Evolutionary conservation across 2,888 invertebrate genomes (phyloP), one percentile per base, ranked within the genome.

Genomic region (Pyrgus malvae): DNA sequence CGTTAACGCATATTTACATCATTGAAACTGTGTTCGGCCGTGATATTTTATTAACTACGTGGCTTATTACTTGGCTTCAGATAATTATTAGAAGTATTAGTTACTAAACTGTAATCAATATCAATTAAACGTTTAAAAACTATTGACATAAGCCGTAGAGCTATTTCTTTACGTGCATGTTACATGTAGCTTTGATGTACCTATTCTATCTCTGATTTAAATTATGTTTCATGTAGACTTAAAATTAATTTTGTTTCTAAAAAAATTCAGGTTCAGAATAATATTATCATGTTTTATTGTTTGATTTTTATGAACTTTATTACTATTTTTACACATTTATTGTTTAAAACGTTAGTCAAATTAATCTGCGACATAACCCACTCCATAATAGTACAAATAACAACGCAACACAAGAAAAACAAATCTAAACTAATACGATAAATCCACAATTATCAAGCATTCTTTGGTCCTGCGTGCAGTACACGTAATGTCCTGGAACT

Each of bases 341-440:
- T 51, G 23, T 33, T 46, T 23, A 56, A 50, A 46, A 27, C 23
- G 50, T 55, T 54, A 56, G 31, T 50, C 9, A 41, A 56, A 53
- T 56, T 54, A 57, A 38, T 53, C 21, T 11, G 44, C 29, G 75
- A 72, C 66, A 70, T 66, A 72, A 74, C 74, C 70, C 78, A 76
- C 19, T 29, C 38, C 23, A 31, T 50, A 38, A 38, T 31, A n/a
- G n/a, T n/a, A n/a, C n/a, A n/a, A n/a, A 37, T 29, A n/a, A 56
- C 56, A 56, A 56, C 46, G 56, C 51, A 51, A 51, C 35, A 51
- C 46, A 51, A 56, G 16, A 56, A 35, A 56, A 51, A 50, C 27
- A 56, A 56, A 12, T 46, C 56, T 56, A 56, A 51, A 29, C 51
- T 56, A 56, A 50, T 17, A 51, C 33, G 33, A 31, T 40, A 40